Evolutionary conservation across 2,888 invertebrate species (phyloP).

Genomic region (Rosalia funebris): DNA sequence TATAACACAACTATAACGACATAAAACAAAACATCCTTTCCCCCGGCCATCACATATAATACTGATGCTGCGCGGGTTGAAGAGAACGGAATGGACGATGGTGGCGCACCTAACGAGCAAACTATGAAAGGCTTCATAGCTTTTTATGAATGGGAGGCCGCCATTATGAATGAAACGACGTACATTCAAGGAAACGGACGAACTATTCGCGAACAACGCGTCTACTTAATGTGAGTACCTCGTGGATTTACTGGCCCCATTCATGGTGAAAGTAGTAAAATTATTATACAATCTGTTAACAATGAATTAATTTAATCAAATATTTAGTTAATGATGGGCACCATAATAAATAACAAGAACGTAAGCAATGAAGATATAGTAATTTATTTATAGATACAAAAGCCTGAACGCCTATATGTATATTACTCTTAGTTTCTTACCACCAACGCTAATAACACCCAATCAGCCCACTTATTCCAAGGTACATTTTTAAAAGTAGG

Average conservation of each 20-base stretch:
- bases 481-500: too few relatives aligned
- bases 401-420: slow-evolving; percentile 18
- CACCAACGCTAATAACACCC: slow-evolving; percentile 41
- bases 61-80: slow-evolving; percentile 53
- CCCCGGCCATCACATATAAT: slow-evolving; percentile 39
- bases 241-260: slow-evolving; percentile 44
- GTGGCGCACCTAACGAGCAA: slow-evolving; percentile 58
- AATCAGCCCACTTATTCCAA: slow-evolving; percentile 39
- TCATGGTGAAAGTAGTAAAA: slow-evolving; percentile 53
- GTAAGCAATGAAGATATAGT: slow-evolving; percentile 21
- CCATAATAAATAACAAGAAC: background rate
- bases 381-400: slow-evolving; percentile 27
- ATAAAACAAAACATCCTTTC: slow-evolving; percentile 34
- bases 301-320: slow-evolving; percentile 34
- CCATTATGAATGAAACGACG: slow-evolving; percentile 76
- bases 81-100: slow-evolving; percentile 51
- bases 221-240: slow-evolving; percentile 22
- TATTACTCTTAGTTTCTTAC: slow-evolving; percentile 33
- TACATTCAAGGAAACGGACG: slow-evolving; percentile 63
- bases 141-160: slow-evolving; percentile 80
- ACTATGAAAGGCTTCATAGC: slow-evolving; percentile 65
- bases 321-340: slow-evolving; percentile 8
- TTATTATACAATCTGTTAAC: slow-evolving; percentile 39
- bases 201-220: slow-evolving; percentile 52
- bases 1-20: slow-evolving; percentile 21